These are phyloP conservation scores for Mastomys natalensis DNA, from an alignment of 2,113 vertebrate species.

Conservation along the genomic window DNA sequence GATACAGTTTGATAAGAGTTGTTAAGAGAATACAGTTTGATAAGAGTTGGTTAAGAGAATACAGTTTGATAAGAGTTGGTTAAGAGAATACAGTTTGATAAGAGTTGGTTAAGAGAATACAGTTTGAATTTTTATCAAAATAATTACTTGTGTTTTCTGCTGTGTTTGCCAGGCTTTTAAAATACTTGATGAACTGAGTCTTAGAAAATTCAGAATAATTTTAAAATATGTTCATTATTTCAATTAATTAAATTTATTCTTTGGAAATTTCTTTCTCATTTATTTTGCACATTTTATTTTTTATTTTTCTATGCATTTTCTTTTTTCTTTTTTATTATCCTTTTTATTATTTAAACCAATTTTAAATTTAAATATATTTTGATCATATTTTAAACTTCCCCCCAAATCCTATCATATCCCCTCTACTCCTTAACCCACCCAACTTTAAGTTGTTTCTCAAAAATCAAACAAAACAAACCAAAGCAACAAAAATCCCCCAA, in stretches of 20 bases:
- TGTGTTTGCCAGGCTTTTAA: not conserved
- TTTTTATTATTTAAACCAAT: not conserved
- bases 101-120: not conserved
- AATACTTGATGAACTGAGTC: not conserved
- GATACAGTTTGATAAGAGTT: no score
- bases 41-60: not conserved
- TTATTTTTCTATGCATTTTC: not conserved
- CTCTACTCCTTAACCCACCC: not conserved
- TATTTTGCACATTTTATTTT: not conserved
- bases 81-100: not conserved
- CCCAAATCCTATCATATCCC: not conserved
- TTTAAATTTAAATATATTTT: not conserved
- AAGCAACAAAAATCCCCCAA: not conserved
- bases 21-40: not conserved
- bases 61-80: not conserved
- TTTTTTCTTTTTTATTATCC: not conserved
- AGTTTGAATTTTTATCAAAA: not conserved
- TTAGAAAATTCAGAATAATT: not conserved
- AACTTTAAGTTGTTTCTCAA: not conserved
- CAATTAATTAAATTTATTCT: not conserved
- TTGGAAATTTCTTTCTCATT: not conserved
- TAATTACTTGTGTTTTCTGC: not conserved
- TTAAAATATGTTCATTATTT: not conserved
- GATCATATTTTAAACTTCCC: not conserved
- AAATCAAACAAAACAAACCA: not conserved